A percentile compares a stretch with the other conserved stretches of the same genome.
These are phyloP conservation scores for Chrysoperla carnea DNA, from an alignment of 1,140 invertebrate genomes.

Conservation along the genomic window DNA sequence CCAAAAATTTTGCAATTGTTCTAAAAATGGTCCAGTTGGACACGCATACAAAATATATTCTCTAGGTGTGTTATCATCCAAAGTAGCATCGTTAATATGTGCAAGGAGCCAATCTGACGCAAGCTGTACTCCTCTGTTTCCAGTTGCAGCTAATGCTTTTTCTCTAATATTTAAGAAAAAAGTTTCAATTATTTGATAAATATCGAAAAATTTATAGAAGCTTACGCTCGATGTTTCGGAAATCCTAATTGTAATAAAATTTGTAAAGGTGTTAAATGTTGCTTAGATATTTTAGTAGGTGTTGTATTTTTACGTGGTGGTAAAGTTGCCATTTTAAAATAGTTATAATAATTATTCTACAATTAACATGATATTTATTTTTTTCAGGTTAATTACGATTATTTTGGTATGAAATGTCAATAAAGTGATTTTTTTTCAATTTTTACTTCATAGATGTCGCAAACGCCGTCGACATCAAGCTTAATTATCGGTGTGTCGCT, in stretches of 20 bases:
- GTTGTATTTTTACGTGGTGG: slow-evolving; percentile 48
- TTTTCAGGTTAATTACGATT: background rate
- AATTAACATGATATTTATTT: background rate
- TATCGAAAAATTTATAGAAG: slow-evolving; percentile 8
- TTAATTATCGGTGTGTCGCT: too few relatives aligned
- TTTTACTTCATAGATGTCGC: background rate
- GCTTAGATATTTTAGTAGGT: slow-evolving; percentile 47
- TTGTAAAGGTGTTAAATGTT: slow-evolving; percentile 55
- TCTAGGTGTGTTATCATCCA: slow-evolving; percentile 54
- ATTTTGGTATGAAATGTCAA: background rate
- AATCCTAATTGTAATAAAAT: slow-evolving; percentile 75
- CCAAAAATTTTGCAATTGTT: slow-evolving; percentile 62
- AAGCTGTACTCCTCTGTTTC: slow-evolving; percentile 65
- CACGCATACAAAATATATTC: slow-evolving; percentile 77
- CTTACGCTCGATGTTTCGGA: slow-evolving; percentile 69
- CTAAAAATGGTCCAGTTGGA: slow-evolving; percentile 53
- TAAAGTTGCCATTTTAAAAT: slow-evolving; percentile 38
- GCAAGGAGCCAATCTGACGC: slow-evolving; percentile 80
- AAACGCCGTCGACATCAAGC: background rate
- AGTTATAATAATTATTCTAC: too few relatives aligned
- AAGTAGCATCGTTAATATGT: slow-evolving; percentile 63
- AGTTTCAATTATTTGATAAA: background rate
- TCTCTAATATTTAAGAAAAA: slow-evolving; percentile 35
- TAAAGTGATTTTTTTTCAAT: background rate
- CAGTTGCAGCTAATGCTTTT: slow-evolving; percentile 79